Base-by-base conservation (phyloP, 2,113 vertebrate genomes). In the Melospiza melodia region DNA sequence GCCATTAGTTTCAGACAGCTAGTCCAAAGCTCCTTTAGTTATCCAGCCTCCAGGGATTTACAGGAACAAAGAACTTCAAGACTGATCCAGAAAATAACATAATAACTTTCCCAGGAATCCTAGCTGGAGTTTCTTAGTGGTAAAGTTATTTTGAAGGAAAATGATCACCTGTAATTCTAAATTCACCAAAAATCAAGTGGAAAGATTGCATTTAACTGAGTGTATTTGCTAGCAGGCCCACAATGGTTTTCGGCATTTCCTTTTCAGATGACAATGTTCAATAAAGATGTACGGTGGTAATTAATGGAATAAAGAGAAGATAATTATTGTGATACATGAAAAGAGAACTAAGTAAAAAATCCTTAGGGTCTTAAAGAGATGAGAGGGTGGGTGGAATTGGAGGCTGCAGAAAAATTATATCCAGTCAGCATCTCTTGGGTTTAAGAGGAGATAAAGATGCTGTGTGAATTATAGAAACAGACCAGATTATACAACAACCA, bases 1-100 rank as follows among this genome's bases (percentile, higher is more conserved):
- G 80, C 66, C 87, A 89, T 95, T 94, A 92, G 86, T 89, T 96
- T 87, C 91, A 94, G 86, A 65, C 51, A 78, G 73, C 94, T 97
- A 89, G 92, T 88, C 88, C 86, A 94, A 94, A 93, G 30, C 72
- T 90, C 72, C 68, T 89, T 63, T 89, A 89, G 86, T 78, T 91
- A 74, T 18, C 89, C 76, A 94, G 80, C 52, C 65, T 92, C 65
- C 65, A 48, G 73, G 76, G 91, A 92, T 75, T 84, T 84, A 14
- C 44, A 43, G 83, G 79, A 93, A 94, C 63, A 84, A 83, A 90
- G 82, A 68, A 83, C 78, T 69, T 88, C 55, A 35, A 43, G 79
- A 74, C 35, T 7, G 22, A 89, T 91, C 77, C 77, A 96, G 84
- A 95, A 92, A 91, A 95, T 41, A 84, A 44, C 52, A 43, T 37